phyloP scores from a whole-genome alignment of 2,113 vertebrate species.

The Macquaria australasica region DNA sequence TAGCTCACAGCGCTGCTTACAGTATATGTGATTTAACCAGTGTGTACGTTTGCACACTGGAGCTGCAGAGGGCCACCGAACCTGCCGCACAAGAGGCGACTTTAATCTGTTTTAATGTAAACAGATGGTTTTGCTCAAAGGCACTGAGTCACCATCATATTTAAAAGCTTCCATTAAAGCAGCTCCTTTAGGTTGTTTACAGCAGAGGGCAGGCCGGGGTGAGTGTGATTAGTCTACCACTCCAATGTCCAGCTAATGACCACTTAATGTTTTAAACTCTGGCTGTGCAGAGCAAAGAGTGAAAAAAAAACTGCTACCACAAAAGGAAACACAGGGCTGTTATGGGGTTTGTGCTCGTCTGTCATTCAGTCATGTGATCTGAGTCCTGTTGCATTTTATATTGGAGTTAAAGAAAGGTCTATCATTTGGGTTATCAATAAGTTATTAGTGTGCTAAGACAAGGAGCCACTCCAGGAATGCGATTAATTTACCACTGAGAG shows the following conservation, averaged over 20 bases:
- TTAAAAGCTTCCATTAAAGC: conserved; percentile 81
- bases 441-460: neutral
- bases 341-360: neutral
- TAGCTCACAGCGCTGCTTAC: conserved; percentile 44
- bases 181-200: conserved; percentile 76
- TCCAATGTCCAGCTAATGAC: conserved; percentile 75
- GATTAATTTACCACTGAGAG: neutral
- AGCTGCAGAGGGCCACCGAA: conserved; percentile 78
- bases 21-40: conserved; percentile 86
- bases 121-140: conserved; percentile 74
- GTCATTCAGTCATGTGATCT: neutral
- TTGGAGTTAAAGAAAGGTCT: neutral
- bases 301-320: conserved; percentile 27
- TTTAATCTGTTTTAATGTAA: conserved; percentile 88
- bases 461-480: neutral
- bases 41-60: conserved; percentile 89
- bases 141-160: conserved; percentile 71
- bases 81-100: conserved; percentile 87
- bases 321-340: conserved; percentile 35
- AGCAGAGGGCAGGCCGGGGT: conserved; percentile 65
- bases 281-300: conserved; percentile 11
- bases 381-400: neutral
- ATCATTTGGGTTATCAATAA: neutral
- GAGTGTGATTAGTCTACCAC: conserved; percentile 76
- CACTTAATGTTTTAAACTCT: conserved; percentile 63